phyloP scores from a whole-genome alignment of 2,888 invertebrate species.

The Coecobrya sp. region DNA sequence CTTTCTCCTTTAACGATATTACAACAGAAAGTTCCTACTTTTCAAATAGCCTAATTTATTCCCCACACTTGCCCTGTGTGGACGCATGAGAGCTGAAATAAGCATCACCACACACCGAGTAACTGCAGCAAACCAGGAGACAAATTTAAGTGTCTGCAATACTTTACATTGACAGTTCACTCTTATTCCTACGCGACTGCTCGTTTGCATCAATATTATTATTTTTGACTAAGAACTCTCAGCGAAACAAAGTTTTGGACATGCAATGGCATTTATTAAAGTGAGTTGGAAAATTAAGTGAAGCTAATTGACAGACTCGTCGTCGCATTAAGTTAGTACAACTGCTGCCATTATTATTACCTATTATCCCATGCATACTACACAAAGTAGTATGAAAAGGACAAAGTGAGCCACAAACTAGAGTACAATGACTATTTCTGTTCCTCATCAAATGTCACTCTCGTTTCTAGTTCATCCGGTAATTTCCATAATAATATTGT shows the following conservation, averaged over 20 bases:
- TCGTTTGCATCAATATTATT: constrained; percentile 1
- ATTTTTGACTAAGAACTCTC: constrained; percentile 51
- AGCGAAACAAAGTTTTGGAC: constrained; percentile 62
- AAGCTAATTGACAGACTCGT: constrained; percentile 74
- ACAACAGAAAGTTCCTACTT: constrained; percentile 68
- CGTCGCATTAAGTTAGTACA: constrained; percentile 5
- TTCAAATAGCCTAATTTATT: constrained; percentile 61
- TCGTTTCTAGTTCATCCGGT: constrained; percentile 65
- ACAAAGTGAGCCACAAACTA: constrained; percentile 14
- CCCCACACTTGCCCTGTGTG: constrained; percentile 6
- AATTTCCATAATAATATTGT: constrained; percentile 71
- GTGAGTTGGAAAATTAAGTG: constrained; percentile 68
- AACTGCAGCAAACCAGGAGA: constrained; percentile 20
- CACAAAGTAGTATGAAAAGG: not conserved
- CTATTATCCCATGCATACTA: not conserved
- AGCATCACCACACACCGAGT: constrained; percentile 16
- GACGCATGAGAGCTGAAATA: not conserved
- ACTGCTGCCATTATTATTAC: not conserved
- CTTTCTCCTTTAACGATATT: not conserved
- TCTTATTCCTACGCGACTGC: not conserved
- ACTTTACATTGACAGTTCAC: constrained; percentile 44
- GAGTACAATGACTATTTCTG: constrained; percentile 36
- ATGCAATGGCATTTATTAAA: constrained; percentile 64
- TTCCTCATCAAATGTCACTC: constrained; percentile 51
- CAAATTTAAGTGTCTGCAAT: constrained; percentile 43